These are phyloP conservation scores for Pachypanchax playfairii DNA, from an alignment of 2,113 vertebrate species.

Conservation along the genomic window DNA sequence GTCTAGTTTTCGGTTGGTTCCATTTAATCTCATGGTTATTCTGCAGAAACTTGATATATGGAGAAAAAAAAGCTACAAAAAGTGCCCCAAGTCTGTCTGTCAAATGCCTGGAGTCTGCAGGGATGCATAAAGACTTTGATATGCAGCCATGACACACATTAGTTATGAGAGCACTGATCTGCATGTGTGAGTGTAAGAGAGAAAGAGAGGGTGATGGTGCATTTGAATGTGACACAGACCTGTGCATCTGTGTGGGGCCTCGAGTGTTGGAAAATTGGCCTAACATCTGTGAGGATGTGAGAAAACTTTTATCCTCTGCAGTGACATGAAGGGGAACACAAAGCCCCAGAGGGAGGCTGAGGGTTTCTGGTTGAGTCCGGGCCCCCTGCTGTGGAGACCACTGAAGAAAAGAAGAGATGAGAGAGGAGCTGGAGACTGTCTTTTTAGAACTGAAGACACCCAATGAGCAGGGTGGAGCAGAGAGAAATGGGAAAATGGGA, in stretches of 20 bases:
- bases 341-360: conserved; percentile 39
- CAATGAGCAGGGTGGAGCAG: conserved; percentile 40
- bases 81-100: conserved; percentile 17
- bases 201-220: conserved; percentile 7
- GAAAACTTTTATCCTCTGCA: conserved; percentile 56
- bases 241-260: conserved; percentile 48
- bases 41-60: conserved; percentile 37
- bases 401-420: conserved; percentile 49
- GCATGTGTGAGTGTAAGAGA: conserved; percentile 10
- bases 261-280: conserved; percentile 58
- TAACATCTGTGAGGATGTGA: conserved; percentile 68
- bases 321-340: conserved; percentile 57
- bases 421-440: conserved; percentile 28
- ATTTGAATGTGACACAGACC: conserved; percentile 45
- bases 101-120: conserved; percentile 30
- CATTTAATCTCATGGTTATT: conserved; percentile 64
- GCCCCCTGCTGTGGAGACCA: conserved; percentile 50
- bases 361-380: conserved; percentile 55
- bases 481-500: conserved; percentile 26
- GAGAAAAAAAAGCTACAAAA: conserved; percentile 9
- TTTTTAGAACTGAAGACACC: conserved; percentile 35
- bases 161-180: conserved; percentile 30
- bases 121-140: conserved; percentile 54
- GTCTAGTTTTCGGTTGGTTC: conserved; percentile 53
- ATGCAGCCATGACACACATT: conserved; percentile 46